Evolutionary conservation across 2,113 vertebrate species (phyloP).

Genomic region (Naja naja): DNA sequence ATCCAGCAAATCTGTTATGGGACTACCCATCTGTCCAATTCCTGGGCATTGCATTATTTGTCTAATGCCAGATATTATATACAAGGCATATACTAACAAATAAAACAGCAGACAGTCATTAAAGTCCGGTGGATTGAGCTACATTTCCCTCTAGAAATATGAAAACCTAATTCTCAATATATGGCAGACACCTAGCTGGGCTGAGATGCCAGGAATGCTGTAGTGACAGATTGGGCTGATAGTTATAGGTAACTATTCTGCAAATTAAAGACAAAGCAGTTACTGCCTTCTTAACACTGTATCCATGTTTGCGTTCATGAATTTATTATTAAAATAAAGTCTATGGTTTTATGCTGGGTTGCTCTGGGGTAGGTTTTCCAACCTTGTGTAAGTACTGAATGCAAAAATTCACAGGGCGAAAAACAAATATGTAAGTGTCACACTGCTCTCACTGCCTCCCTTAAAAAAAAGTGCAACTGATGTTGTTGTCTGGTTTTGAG

Average conservation of each 20-base stretch:
- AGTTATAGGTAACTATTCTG: background rate
- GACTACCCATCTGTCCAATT: background rate
- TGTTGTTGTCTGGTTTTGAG: background rate
- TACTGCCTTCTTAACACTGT: background rate
- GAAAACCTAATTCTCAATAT: background rate
- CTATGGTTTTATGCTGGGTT: background rate
- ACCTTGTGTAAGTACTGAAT: background rate
- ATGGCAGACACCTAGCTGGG: background rate
- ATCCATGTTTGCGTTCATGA: background rate
- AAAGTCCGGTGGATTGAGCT: background rate
- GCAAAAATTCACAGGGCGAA: background rate
- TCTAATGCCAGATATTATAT: background rate
- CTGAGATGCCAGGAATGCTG: background rate
- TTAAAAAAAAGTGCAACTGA: background rate
- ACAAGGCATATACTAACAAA: background rate
- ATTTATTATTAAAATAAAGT: background rate
- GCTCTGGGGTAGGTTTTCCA: background rate
- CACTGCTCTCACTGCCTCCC: background rate
- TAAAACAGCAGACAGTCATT: background rate
- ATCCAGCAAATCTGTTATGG: background rate
- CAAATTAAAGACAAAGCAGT: background rate
- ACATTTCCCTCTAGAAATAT: background rate
- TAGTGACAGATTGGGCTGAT: background rate
- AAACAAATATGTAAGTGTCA: background rate
- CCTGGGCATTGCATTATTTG: background rate